Evolutionary conservation across 1,140 invertebrate species (phyloP).

Genomic region (Ephestia elutella): DNA sequence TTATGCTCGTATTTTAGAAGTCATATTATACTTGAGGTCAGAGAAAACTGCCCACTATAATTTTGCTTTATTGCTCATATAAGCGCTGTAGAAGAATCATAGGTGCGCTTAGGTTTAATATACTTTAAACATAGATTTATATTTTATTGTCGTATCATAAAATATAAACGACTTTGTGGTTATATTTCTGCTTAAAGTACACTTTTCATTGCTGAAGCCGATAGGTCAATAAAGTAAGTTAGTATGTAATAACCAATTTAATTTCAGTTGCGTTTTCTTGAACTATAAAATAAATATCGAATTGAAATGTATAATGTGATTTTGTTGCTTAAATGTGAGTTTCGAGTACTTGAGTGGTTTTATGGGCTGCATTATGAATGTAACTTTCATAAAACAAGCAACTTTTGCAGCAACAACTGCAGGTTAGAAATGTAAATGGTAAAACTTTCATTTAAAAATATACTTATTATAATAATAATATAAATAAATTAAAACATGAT

Average conservation of each 20-base stretch:
- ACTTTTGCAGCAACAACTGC: too few species aligned
- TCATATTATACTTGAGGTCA: background rate
- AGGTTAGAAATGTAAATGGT: too few species aligned
- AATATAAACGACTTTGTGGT: background rate
- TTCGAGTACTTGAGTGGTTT: too few species aligned
- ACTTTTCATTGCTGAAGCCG: background rate
- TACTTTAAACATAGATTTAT: background rate
- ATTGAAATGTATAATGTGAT: too few species aligned
- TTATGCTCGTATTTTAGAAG: background rate
- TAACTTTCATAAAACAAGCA: too few species aligned
- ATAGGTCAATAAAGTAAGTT: background rate
- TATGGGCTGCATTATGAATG: too few species aligned
- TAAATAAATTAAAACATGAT: too few species aligned
- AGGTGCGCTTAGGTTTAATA: background rate
- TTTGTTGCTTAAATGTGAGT: too few species aligned
- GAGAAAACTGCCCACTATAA: background rate
- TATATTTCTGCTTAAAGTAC: background rate
- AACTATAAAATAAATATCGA: background rate
- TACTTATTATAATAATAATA: too few species aligned
- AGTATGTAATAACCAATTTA: background rate
- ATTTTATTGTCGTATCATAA: background rate
- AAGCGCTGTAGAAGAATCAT: background rate
- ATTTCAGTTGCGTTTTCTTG: background rate
- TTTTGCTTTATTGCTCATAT: background rate
- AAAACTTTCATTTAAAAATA: too few species aligned